phyloP scores from a whole-genome alignment of 2,113 vertebrate genomes.

The Pseudonaja textilis region DNA sequence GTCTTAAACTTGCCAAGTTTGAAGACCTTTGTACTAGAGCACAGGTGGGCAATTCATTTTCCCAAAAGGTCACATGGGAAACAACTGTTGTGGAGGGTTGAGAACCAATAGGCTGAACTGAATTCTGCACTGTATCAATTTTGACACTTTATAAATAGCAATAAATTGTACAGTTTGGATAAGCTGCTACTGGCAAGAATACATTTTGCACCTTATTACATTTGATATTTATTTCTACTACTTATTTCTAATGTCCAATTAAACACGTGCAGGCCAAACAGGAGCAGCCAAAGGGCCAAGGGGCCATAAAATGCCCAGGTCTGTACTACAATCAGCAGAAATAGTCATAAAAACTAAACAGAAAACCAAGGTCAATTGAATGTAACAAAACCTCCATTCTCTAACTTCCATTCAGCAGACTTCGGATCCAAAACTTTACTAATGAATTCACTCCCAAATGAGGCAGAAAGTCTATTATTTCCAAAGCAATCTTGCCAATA shows the following conservation, averaged over 20 bases:
- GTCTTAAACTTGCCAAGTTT: no score
- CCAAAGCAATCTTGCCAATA: background rate
- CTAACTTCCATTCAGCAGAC: background rate
- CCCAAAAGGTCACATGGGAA: background rate
- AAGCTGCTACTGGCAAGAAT: background rate
- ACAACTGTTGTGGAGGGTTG: background rate
- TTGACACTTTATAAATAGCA: background rate
- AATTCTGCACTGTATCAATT: background rate
- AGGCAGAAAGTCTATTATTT: background rate
- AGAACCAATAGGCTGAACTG: background rate
- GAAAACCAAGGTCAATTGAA: conserved; percentile 48
- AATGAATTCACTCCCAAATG: background rate
- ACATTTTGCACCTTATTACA: background rate
- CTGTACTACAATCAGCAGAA: conserved; percentile 20
- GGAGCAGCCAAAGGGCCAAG: background rate
- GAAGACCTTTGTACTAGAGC: no score
- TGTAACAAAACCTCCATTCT: background rate
- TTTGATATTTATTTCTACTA: background rate
- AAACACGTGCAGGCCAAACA: background rate
- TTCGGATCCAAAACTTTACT: background rate
- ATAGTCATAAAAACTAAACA: conserved; percentile 45
- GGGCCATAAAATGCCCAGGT: background rate
- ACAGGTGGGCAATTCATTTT: background rate
- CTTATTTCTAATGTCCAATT: background rate
- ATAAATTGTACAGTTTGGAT: background rate